These are phyloP conservation scores for Polypterus senegalus DNA, from an alignment of 2,113 vertebrate genomes.

Conservation along the genomic window DNA sequence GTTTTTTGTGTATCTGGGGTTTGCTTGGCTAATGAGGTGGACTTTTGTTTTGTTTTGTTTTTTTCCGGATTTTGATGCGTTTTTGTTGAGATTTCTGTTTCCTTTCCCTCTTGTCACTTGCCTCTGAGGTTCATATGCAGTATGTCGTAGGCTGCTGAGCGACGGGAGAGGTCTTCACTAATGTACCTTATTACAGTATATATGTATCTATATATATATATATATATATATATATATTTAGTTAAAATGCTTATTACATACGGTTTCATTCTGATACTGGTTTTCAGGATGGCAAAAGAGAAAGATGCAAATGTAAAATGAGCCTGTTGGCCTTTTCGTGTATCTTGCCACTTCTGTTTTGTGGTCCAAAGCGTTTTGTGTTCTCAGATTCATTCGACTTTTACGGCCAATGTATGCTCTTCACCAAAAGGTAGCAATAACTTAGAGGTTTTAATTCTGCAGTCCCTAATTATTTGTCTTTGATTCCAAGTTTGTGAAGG, in stretches of 20 bases:
- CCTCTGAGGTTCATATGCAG: too few species aligned
- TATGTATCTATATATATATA: too few species aligned
- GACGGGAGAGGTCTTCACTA: too few species aligned
- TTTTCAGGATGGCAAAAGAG: background rate
- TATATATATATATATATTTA: background rate
- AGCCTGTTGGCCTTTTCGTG: background rate
- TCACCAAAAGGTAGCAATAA: too few species aligned
- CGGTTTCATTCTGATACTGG: background rate
- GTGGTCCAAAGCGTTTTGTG: background rate
- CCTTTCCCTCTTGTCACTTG: background rate
- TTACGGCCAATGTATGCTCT: too few species aligned
- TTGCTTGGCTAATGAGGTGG: background rate
- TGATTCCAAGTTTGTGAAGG: too few species aligned
- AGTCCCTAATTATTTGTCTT: too few species aligned
- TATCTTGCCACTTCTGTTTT: conserved; percentile 7
- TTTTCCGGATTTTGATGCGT: background rate
- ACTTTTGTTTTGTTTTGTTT: background rate
- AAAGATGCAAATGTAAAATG: conserved; percentile 10
- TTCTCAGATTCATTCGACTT: background rate
- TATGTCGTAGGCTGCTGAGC: too few species aligned
- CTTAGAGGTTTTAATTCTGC: too few species aligned
- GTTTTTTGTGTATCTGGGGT: background rate
- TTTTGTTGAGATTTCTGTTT: background rate
- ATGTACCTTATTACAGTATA: too few species aligned
- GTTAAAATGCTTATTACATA: background rate